These are phyloP conservation scores for Lepidostoma basale DNA, from an alignment of 1,140 invertebrate genomes.

Conservation along the genomic window DNA sequence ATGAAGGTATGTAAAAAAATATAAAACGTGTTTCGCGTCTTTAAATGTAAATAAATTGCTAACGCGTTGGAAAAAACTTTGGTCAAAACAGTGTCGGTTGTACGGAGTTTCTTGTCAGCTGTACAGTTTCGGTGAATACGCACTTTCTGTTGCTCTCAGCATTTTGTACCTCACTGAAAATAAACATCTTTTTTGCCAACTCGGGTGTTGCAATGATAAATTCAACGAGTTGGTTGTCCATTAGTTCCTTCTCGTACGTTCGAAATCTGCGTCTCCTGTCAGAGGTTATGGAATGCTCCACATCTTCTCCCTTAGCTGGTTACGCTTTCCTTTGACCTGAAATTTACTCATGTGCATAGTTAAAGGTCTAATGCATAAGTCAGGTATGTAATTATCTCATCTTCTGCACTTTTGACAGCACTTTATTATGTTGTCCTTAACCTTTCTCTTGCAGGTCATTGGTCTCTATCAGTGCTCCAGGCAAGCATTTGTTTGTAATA, in stretches of 20 bases:
- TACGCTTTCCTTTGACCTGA: conserved; percentile 18
- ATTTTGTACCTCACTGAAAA: conserved; percentile 25
- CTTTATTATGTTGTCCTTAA: conserved; percentile 27
- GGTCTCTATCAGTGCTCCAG: conserved; percentile 30
- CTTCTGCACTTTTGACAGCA: neutral
- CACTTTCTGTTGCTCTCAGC: conserved; percentile 24
- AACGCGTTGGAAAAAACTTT: neutral
- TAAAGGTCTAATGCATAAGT: neutral
- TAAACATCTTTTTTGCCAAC: conserved; percentile 6
- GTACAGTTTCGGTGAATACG: conserved; percentile 35
- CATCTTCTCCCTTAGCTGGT: conserved; percentile 15
- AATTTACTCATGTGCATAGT: neutral
- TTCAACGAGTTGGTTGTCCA: neutral
- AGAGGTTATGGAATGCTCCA: conserved; percentile 35
- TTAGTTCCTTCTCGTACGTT: conserved; percentile 4
- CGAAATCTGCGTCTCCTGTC: neutral
- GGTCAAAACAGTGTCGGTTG: conserved; percentile 28
- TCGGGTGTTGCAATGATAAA: neutral
- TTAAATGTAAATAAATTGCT: neutral
- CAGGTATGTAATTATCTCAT: neutral
- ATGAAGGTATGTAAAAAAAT: conserved; percentile 55
- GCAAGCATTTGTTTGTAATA: conserved; percentile 20
- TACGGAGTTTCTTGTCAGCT: conserved; percentile 29
- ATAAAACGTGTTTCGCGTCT: neutral
- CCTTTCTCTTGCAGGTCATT: conserved; percentile 34